Evolutionary conservation across 2,888 invertebrate genomes (phyloP).

Genomic region (Cantharis flavilabris): DNA sequence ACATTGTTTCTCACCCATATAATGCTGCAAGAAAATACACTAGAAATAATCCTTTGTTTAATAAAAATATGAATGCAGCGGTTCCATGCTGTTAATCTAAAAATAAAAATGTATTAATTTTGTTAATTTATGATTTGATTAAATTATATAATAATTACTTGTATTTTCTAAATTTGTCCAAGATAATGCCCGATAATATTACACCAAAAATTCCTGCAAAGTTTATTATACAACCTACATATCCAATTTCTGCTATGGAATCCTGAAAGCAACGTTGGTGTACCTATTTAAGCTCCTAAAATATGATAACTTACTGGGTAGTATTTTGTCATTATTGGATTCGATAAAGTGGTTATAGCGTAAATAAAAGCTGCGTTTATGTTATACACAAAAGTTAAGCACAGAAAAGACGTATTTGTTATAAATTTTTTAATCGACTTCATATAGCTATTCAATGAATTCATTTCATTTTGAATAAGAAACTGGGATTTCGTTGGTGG

Average conservation of each 20-base stretch:
- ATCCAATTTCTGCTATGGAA: neutral
- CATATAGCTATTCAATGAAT: neutral
- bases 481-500: neutral
- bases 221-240: neutral
- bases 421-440: neutral
- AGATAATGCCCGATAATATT: neutral
- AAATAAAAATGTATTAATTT: neutral
- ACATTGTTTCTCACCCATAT: neutral
- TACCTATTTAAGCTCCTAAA: neutral
- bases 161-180: neutral
- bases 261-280: neutral
- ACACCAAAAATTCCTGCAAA: neutral
- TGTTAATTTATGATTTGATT: neutral
- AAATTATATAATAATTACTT: neutral
- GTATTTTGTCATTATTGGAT: neutral
- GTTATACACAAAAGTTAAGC: neutral
- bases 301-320: neutral
- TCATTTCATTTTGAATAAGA: neutral
- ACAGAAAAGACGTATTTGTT: neutral
- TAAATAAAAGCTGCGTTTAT: neutral
- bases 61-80: neutral
- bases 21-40: neutral
- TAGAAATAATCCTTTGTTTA: neutral
- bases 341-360: neutral
- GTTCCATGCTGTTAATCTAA: neutral